Evolutionary conservation across 2,113 vertebrate species (phyloP), one percentile per base, ranked within the genome.

Genomic region (Albula glossodonta): DNA sequence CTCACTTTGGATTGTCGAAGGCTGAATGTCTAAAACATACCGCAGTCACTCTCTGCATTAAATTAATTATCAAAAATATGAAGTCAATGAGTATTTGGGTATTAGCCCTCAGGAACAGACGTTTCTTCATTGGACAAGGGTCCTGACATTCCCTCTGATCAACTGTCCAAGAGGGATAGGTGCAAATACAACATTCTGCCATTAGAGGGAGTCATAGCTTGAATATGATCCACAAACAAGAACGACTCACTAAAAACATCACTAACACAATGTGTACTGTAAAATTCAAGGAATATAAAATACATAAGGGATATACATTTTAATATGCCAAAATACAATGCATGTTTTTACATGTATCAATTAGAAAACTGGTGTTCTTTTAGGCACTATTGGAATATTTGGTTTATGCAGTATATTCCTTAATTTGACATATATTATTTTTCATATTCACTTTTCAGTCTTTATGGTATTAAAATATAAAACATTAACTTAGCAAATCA

Each of bases 391-490:
- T 41, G 31, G 31, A 41, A 70, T n/a, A 70, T 70, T n/a, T 74
- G n/a, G 70, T 74, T 66, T 66, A 66, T 66, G 60, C 60, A 10
- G 7, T 8, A 66, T 22, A 66, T 66, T 22, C 19, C 60, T 66
- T 19, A 2, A 63, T 22, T 63, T 63, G 15, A 66, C 60, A 74
- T 74, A 25, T 74, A 74, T 74, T 25, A 74, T 8, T 74, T 74
- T 74, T 3, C 70, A 74, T 74, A 8, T 74, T 10, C 22, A 74
- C 31, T 74, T 31, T 31, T 17, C 77, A 78, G 51, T 56, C 41
- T 22, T 79, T 1, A 78, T 57, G 49, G 83, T 84, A 79, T 78
- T 50, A 85, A 85, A 81, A 85, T 53, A 63, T 63, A n/a, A 50
- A 85, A 51, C 25, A 60, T n/a, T 60, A 60, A 80, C 49, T 80